Base-by-base conservation (phyloP, 2,888 invertebrate species). In the Rugalucina vietnamica region DNA sequence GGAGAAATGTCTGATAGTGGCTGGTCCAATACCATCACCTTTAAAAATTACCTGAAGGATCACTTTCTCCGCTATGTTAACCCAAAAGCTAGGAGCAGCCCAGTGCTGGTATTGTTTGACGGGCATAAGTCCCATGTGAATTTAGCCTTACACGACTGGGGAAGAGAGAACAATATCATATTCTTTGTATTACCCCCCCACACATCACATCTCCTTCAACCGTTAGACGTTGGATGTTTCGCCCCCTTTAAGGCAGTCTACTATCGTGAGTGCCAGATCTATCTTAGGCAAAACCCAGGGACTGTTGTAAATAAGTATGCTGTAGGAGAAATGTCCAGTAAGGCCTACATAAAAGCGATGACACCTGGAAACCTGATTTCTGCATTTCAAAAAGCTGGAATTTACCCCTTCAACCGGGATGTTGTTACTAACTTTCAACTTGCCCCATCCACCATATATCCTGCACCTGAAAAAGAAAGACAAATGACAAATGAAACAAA, bases 151-250 rank as follows among this genome's bases (percentile, higher is more conserved):
- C 49, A 54, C 27, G 81, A 83, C 74, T 86, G 86, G 86, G 83
- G 78, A n/a, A 39, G 79, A 39, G 24, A 39, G 2, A 86, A 86
- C 32, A 81, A 81, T 74, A 75, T 83, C 10, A 81, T 78, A 36
- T 79, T 86, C 60, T 86, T 81, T 29, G 79, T 85, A 36, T 75
- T 86, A 27, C 86, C 86, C 8, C 81, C 86, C 21, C 86, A 86
- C 37, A 81, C 83, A 5, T 80, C 81, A n/a, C 86, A 86, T 70
- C 49, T 86, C n/a, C 29, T 76, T 8, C 86, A 83, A 24, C 86
- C 86, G 18, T 24, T 86, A 34, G 82, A 86, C 57, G 81, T 80
- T 29, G 86, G 81, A 74, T 81, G 81, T 57, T 74, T 84, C 50
- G 83, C 76, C 8, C 78, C 78, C 14, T 39, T 86, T 12, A 69